phyloP scores from a whole-genome alignment of 2,888 invertebrate species.

The Thera obeliscata region DNA sequence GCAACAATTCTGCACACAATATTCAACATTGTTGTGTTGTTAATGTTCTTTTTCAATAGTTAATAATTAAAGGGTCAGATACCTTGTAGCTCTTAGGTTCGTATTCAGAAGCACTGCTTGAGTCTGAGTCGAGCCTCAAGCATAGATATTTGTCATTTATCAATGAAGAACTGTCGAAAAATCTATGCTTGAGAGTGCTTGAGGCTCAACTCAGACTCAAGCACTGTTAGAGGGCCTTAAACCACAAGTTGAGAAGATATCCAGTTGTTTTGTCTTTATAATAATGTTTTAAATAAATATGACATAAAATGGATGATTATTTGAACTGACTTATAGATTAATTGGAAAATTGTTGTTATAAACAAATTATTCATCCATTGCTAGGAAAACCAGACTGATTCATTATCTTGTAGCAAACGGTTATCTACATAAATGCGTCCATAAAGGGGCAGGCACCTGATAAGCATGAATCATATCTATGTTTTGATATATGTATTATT shows the following conservation, averaged over 20 bases:
- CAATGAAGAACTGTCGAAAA: no score
- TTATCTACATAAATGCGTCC: neutral
- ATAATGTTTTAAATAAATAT: neutral
- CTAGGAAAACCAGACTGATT: neutral
- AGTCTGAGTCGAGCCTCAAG: no score
- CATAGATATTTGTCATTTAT: no score
- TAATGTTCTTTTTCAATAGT: no score
- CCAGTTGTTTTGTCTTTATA: neutral
- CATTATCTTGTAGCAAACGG: neutral
- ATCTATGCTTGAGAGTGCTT: no score
- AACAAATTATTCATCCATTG: neutral
- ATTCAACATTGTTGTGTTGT: no score
- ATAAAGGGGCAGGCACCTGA: slow-evolving; percentile 9
- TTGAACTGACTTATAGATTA: neutral
- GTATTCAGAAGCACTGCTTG: no score
- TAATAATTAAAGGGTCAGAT: no score
- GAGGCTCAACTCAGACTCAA: no score
- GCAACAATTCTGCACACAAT: no score
- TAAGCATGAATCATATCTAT: slow-evolving; percentile 28
- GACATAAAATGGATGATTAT: neutral
- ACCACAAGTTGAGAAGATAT: neutral
- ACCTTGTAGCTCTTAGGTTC: no score
- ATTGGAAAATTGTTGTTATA: no score
- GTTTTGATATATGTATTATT: slow-evolving; percentile 33
- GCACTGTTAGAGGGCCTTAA: neutral